Percentiles rank a stretch among this genome's conserved stretches.
Evolutionary conservation across 2,797 vertebrate species (phyloP).

Genomic region (Takifugu ocellatus): DNA sequence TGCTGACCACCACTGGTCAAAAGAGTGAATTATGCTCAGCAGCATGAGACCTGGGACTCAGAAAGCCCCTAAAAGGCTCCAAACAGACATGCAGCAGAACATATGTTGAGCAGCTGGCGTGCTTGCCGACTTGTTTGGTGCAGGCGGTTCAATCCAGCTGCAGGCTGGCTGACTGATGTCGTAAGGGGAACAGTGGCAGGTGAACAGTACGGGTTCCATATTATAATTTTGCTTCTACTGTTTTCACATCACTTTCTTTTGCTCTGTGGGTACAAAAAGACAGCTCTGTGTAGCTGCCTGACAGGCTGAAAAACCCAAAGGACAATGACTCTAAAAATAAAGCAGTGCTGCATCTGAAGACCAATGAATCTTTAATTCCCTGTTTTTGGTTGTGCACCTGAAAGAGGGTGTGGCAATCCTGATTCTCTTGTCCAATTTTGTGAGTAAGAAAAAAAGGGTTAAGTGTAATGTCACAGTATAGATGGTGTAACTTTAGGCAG

Average conservation of each 20-base stretch:
- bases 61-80: conserved; percentile 26
- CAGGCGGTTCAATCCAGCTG: conserved; percentile 36
- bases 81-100: conserved; percentile 48
- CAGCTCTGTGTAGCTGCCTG: conserved; percentile 8
- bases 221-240: background rate
- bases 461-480: no score
- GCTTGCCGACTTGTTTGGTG: conserved; percentile 30
- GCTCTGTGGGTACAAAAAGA: conserved; percentile 2
- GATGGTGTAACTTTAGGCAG: no score
- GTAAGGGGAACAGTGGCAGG: conserved; percentile 4
- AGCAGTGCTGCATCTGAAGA: conserved; percentile 13
- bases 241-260: background rate
- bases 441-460: no score
- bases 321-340: conserved; percentile 30
- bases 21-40: conserved; percentile 16
- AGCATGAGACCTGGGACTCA: conserved; percentile 6
- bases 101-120: conserved; percentile 35
- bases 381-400: conserved; percentile 11
- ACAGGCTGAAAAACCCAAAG: conserved; percentile 20
- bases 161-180: conserved; percentile 45
- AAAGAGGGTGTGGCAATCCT: no score
- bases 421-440: no score
- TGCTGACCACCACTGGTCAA: conserved; percentile 49
- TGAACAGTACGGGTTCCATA: no score
- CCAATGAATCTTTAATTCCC: conserved; percentile 17